Evolutionary conservation across 2,113 vertebrate species (phyloP).

Genomic region (Bagarius yarrelli): DNA sequence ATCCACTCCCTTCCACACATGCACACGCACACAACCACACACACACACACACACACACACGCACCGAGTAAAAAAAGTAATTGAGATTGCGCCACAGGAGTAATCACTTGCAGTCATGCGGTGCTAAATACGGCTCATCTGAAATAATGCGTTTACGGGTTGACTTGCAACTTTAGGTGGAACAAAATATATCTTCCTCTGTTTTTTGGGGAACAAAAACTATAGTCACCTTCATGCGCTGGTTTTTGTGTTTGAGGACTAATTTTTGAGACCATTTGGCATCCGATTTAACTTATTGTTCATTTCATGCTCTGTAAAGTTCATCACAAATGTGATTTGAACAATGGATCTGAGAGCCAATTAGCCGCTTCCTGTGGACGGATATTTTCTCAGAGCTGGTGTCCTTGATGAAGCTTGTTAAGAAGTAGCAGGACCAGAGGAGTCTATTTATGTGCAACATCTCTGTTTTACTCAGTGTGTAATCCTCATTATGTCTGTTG

Average conservation of each 20-base stretch:
- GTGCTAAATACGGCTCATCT: conserved; percentile 50
- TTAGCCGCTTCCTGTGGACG: conserved; percentile 39
- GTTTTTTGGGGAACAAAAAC: conserved; percentile 21
- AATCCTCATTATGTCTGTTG: conserved; percentile 48
- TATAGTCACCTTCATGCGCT: not conserved
- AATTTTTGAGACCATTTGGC: conserved; percentile 43
- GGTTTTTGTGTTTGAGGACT: conserved; percentile 9
- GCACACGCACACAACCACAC: conserved; percentile 43
- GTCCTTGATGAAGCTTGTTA: conserved; percentile 41
- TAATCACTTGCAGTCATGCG: conserved; percentile 52
- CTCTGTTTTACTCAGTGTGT: conserved; percentile 30
- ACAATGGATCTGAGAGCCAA: conserved; percentile 52
- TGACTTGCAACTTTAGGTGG: conserved; percentile 32
- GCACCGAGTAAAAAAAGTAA: conserved; percentile 48
- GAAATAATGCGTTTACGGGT: conserved; percentile 44
- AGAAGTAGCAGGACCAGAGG: conserved; percentile 44
- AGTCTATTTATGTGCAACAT: conserved; percentile 40
- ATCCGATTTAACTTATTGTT: conserved; percentile 32
- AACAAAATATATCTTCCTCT: conserved; percentile 7
- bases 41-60: conserved; percentile 20
- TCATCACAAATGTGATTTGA: conserved; percentile 48
- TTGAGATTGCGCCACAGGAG: conserved; percentile 55
- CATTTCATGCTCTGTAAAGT: conserved; percentile 41
- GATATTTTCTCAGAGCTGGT: conserved; percentile 18
- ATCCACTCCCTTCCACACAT: conserved; percentile 30